phyloP scores from a whole-genome alignment of 1,140 invertebrate genomes.

The Bilobella aurantiaca region DNA sequence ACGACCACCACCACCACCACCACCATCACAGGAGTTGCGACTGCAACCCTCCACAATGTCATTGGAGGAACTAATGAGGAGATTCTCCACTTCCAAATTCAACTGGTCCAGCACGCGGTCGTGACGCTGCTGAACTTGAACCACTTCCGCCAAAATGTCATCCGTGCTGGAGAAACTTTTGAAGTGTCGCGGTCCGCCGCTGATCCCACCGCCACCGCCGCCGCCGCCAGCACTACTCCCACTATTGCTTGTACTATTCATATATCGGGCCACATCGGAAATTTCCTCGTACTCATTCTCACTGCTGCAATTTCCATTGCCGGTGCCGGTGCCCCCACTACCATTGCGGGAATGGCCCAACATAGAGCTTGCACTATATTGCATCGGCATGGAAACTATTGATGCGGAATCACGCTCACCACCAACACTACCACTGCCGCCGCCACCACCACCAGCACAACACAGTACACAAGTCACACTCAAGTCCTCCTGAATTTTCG shows the following conservation, averaged over 20 bases:
- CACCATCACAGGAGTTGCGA: no score
- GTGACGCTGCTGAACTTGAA: conserved; percentile 32
- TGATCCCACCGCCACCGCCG: not conserved
- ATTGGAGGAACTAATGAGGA: conserved; percentile 22
- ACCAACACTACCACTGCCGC: no score
- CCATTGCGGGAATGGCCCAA: no score
- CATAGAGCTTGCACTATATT: no score
- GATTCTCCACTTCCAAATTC: conserved; percentile 34
- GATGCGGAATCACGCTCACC: no score
- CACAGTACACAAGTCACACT: no score
- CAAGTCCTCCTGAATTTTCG: conserved; percentile 18
- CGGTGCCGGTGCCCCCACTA: no score
- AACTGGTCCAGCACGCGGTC: conserved; percentile 32
- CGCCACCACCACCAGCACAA: no score
- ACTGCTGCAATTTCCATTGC: no score
- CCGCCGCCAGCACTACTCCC: no score
- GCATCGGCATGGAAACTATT: no score
- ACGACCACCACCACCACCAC: no score
- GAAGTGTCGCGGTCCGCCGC: conserved; percentile 24
- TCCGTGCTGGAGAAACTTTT: conserved; percentile 35
- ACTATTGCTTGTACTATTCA: conserved; percentile 20
- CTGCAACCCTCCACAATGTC: conserved; percentile 11
- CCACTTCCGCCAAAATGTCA: conserved; percentile 34
- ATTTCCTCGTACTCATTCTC: conserved; percentile 35
- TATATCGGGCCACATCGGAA: conserved; percentile 30